Conservation (phyloP, 2,888 invertebrate genomes). For the Chelonus formosanus region DNA sequence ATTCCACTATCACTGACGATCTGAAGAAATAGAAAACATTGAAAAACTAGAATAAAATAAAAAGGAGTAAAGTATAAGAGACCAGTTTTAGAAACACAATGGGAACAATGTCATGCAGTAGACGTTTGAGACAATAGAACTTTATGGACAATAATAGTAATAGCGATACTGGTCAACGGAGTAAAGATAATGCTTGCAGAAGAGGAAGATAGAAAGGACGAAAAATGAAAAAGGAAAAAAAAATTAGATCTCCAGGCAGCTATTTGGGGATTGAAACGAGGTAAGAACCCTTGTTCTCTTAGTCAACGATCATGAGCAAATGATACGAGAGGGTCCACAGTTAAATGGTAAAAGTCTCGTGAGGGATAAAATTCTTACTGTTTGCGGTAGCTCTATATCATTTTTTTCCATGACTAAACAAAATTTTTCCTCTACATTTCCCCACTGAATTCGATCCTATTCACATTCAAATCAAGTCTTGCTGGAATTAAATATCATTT, state of each 20-base stretch:
- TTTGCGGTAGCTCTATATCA: too few species aligned
- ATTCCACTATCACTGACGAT: neutral
- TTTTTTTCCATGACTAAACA: too few species aligned
- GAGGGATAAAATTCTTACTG: neutral
- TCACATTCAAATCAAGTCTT: too few species aligned
- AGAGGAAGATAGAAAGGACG: slow-evolving; percentile 5
- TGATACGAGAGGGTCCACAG: slow-evolving; percentile 16
- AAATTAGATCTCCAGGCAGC: slow-evolving; percentile 22
- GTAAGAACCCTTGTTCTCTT: slow-evolving; percentile 22
- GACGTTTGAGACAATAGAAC: slow-evolving; percentile 26
- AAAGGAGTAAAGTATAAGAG: slow-evolving; percentile 18
- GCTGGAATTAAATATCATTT: too few species aligned
- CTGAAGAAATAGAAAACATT: neutral
- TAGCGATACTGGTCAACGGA: slow-evolving; percentile 16
- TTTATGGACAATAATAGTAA: slow-evolving; percentile 19
- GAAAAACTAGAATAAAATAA: slow-evolving; percentile 1
- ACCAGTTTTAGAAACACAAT: slow-evolving; percentile 20
- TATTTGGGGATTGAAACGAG: slow-evolving; percentile 16
- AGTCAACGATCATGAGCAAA: slow-evolving; percentile 28
- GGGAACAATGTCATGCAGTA: slow-evolving; percentile 17
- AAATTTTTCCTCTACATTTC: too few species aligned
- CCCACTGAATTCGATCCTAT: too few species aligned
- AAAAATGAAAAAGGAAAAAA: slow-evolving; percentile 10
- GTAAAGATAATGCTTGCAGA: slow-evolving; percentile 7
- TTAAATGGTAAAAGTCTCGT: neutral